These are phyloP conservation scores for Amphipoea lucens DNA, from an alignment of 2,888 invertebrate species.

Conservation along the genomic window DNA sequence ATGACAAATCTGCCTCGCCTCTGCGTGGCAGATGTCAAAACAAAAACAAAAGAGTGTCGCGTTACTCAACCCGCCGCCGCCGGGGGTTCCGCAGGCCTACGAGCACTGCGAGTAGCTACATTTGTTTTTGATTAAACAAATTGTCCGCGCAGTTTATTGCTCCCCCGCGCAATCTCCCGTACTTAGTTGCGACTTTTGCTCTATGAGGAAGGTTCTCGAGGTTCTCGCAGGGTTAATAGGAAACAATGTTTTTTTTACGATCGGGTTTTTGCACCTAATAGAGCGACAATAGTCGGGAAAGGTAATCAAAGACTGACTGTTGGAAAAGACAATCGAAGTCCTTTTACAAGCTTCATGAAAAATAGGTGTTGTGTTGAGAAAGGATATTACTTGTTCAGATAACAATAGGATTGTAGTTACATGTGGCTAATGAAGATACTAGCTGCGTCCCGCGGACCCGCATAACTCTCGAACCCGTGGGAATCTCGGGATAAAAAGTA, in stretches of 20 bases:
- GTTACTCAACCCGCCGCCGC: constrained; percentile 69
- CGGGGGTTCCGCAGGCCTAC: constrained; percentile 70
- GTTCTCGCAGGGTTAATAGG: constrained; percentile 41
- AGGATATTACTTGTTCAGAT: background rate
- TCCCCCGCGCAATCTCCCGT: constrained; percentile 79
- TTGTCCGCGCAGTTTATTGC: constrained; percentile 88
- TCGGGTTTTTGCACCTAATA: constrained; percentile 44
- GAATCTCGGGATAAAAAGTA: background rate
- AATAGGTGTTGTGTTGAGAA: constrained; percentile 2
- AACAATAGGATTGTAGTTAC: background rate
- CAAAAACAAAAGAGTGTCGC: constrained; percentile 80
- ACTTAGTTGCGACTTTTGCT: constrained; percentile 75
- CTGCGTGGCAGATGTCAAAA: constrained; percentile 72
- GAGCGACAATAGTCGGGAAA: constrained; percentile 6
- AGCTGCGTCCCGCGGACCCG: too few relatives aligned
- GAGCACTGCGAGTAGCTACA: constrained; percentile 72
- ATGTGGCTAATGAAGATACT: too few relatives aligned
- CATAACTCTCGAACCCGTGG: too few relatives aligned
- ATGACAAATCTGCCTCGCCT: constrained; percentile 78
- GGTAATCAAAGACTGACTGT: constrained; percentile 16
- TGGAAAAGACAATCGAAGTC: constrained; percentile 9
- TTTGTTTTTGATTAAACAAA: constrained; percentile 90
- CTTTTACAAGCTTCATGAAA: constrained; percentile 15
- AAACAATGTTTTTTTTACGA: constrained; percentile 40
- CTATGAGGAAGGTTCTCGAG: constrained; percentile 43